These are phyloP conservation scores for Xiphophorus maculatus DNA, from an alignment of 2,113 vertebrate species.

Conservation along the genomic window DNA sequence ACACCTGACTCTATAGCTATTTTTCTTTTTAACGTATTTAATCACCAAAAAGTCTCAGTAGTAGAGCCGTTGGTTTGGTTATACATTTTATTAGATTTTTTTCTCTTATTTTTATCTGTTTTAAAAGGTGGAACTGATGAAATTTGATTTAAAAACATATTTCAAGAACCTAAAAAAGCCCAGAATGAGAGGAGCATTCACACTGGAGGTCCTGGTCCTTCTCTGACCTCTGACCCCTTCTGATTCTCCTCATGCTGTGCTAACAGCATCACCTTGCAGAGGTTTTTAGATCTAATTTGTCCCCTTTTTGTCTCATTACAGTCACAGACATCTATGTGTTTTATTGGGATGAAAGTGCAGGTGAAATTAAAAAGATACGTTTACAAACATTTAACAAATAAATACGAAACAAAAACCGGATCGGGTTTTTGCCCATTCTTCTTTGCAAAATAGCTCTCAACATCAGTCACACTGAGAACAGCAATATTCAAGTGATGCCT, in stretches of 20 bases:
- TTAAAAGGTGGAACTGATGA: neutral
- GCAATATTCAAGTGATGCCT: neutral
- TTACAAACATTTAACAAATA: neutral
- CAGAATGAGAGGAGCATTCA: slow-evolving; percentile 3
- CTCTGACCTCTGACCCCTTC: slow-evolving; percentile 50
- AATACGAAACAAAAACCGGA: neutral
- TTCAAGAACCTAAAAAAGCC: neutral
- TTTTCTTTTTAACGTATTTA: neutral
- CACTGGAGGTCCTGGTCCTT: slow-evolving; percentile 22
- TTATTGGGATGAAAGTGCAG: neutral
- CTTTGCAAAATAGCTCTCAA: too few relatives aligned
- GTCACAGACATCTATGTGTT: neutral
- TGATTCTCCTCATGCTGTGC: neutral
- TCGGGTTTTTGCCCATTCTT: too few relatives aligned
- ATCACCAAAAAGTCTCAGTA: too few relatives aligned
- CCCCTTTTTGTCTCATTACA: too few relatives aligned
- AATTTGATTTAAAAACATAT: neutral
- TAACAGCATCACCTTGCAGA: neutral
- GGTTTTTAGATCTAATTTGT: neutral
- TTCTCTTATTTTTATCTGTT: neutral
- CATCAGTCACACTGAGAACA: neutral
- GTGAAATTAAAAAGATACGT: neutral
- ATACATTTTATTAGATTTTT: neutral
- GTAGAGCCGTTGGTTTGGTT: neutral
- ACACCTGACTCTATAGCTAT: neutral